Evolutionary conservation across 2,888 invertebrate species (phyloP).

Genomic region (Polydrusus pterygomalis): DNA sequence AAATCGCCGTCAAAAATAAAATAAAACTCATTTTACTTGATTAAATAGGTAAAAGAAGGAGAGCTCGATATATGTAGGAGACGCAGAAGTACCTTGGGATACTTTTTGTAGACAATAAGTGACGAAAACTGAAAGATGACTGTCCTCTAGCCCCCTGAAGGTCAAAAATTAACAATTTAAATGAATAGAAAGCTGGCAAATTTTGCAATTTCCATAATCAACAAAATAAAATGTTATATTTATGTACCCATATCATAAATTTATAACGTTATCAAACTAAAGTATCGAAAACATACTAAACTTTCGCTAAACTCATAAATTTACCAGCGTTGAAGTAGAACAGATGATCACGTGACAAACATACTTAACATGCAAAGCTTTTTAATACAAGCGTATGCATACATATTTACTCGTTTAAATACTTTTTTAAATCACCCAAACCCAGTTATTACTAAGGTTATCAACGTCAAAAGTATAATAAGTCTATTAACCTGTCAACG

Average conservation of each 20-base stretch:
- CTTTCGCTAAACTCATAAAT: slow-evolving; percentile 36
- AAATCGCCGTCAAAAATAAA: too few relatives aligned
- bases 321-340: slow-evolving; percentile 40
- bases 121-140: too few relatives aligned
- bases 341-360: slow-evolving; percentile 50
- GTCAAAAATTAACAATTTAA: too few relatives aligned
- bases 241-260: not conserved
- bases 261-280: slow-evolving; percentile 32
- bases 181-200: too few relatives aligned
- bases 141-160: too few relatives aligned
- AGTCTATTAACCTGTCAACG: slow-evolving; percentile 52
- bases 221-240: not conserved
- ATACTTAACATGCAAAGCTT: slow-evolving; percentile 44
- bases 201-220: not conserved
- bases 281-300: slow-evolving; percentile 36
- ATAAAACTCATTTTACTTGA: too few relatives aligned
- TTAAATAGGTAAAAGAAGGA: too few relatives aligned
- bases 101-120: too few relatives aligned
- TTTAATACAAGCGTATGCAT: slow-evolving; percentile 33
- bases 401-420: slow-evolving; percentile 37
- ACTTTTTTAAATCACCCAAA: slow-evolving; percentile 41
- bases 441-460: slow-evolving; percentile 50
- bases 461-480: slow-evolving; percentile 51
- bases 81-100: too few relatives aligned
- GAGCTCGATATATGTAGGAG: too few relatives aligned